Conservation (phyloP, 2,888 invertebrate species). For the Linnaemya vulpina region DNA sequence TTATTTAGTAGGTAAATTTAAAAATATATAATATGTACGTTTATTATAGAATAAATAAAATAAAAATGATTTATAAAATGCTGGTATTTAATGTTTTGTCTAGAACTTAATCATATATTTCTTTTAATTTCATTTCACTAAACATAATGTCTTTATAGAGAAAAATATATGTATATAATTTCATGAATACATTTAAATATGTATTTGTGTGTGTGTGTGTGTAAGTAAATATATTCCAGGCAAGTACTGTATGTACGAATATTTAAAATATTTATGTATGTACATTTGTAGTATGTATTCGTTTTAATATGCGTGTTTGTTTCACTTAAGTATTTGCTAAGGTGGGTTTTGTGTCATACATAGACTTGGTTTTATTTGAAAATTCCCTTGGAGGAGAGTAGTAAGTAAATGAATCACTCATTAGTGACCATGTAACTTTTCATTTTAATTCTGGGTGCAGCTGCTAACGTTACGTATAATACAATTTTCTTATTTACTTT, state of each 20-base stretch:
- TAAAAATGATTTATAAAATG: neutral
- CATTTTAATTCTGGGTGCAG: neutral
- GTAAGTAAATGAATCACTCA: too few species aligned
- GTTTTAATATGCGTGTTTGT: conserved; percentile 16
- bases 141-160: conserved; percentile 56
- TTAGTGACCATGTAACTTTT: too few species aligned
- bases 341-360: conserved; percentile 51
- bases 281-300: neutral
- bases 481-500: conserved; percentile 3
- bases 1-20: neutral
- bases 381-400: neutral
- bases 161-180: neutral
- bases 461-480: conserved; percentile 36
- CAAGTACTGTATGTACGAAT: conserved; percentile 12
- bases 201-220: neutral
- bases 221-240: conserved; percentile 10
- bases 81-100: neutral
- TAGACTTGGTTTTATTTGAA: conserved; percentile 8
- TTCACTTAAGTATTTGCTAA: conserved; percentile 56
- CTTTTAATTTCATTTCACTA: conserved; percentile 15
- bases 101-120: conserved; percentile 15
- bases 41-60: neutral
- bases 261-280: neutral
- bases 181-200: neutral
- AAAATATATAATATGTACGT: neutral